Percentiles rank a stretch among this genome's conserved stretches.
These are phyloP conservation scores for Carposina sasakii DNA, from an alignment of 1,140 invertebrate genomes.

Conservation along the genomic window DNA sequence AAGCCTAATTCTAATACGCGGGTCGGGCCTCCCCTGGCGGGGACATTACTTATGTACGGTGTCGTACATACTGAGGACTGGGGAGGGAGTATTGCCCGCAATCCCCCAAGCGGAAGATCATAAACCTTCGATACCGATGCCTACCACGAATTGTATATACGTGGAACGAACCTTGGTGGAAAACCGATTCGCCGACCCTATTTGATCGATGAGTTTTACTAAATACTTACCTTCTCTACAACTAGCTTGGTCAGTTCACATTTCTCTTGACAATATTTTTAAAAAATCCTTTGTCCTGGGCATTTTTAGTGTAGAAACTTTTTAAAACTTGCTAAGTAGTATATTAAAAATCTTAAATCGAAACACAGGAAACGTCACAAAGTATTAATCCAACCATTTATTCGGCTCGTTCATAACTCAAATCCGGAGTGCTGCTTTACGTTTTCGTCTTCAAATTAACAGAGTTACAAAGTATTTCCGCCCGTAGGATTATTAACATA, in stretches of 20 bases:
- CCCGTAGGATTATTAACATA: conserved; percentile 30
- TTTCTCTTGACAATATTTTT: no score
- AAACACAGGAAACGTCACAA: conserved; percentile 36
- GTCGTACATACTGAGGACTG: conserved; percentile 43
- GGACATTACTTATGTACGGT: conserved; percentile 50
- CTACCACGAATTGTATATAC: conserved; percentile 60
- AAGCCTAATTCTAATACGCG: conserved; percentile 56
- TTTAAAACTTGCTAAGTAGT: no score
- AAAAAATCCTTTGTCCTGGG: no score
- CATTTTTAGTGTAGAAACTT: no score
- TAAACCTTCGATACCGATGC: conserved; percentile 62
- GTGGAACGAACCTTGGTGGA: no score
- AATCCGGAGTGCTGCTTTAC: conserved; percentile 19
- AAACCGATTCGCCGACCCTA: no score
- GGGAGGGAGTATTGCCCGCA: conserved; percentile 51
- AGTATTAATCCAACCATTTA: conserved; percentile 37
- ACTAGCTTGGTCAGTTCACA: no score
- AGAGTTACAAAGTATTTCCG: conserved; percentile 46
- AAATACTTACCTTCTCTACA: no score
- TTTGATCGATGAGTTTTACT: no score
- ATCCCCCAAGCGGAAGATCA: conserved; percentile 59
- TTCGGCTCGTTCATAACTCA: no score
- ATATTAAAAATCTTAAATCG: no score
- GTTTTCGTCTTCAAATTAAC: conserved; percentile 39
- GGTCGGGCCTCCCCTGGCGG: conserved; percentile 26